A percentile compares a stretch with the other conserved stretches of the same genome.
phyloP scores from a whole-genome alignment of 2,113 vertebrate species.

The Platysternon megacephalum region DNA sequence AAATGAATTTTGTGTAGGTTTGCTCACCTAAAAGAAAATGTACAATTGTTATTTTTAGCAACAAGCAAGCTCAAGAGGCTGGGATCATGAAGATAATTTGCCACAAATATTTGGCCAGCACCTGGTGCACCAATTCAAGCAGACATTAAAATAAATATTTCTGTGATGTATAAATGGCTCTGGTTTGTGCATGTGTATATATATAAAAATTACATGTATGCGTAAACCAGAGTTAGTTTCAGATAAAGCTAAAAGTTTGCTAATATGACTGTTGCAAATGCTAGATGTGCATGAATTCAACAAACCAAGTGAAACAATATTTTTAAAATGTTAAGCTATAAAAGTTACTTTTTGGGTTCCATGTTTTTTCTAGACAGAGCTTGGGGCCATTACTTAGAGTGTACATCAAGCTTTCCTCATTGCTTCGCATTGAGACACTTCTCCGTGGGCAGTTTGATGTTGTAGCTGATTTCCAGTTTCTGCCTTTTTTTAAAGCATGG shows the following conservation, averaged over 20 bases:
- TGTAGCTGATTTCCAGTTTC: neutral
- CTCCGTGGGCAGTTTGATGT: neutral
- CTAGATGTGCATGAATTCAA: accelerated
- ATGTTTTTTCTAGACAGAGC: neutral
- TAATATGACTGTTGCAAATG: neutral
- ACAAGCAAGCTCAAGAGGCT: neutral
- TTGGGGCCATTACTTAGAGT: neutral
- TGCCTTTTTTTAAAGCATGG: neutral
- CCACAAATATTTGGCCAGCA: neutral
- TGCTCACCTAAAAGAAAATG: neutral
- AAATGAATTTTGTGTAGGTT: neutral
- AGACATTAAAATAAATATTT: neutral
- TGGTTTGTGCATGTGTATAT: neutral
- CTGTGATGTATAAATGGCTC: accelerated
- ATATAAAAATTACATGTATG: no score
- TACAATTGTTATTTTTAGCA: neutral
- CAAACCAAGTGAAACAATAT: neutral
- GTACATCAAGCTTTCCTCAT: neutral
- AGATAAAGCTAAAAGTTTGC: neutral
- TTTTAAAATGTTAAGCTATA: neutral
- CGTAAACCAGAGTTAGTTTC: neutral
- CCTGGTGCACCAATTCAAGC: neutral
- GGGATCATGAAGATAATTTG: neutral
- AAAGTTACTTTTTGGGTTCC: neutral
- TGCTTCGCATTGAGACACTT: neutral